phyloP scores from a whole-genome alignment of 1,140 invertebrate species.

The Drosophila paulistorum region DNA sequence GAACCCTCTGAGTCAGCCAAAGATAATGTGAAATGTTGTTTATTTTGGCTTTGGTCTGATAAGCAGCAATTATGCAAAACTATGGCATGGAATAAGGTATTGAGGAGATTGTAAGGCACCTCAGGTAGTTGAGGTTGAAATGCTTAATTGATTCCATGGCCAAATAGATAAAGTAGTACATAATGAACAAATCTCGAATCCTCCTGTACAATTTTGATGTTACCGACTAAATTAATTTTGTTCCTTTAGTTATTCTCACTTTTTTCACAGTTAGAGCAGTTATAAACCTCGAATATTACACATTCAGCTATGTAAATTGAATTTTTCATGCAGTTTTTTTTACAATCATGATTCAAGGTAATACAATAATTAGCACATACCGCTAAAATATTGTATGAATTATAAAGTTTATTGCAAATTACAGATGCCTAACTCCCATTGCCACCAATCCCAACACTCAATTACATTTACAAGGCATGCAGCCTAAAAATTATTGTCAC shows the following conservation, averaged over 20 bases:
- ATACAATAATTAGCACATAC: slow-evolving; percentile 9
- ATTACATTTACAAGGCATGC: background rate
- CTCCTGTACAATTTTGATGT: too few relatives aligned
- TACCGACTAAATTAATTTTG: too few relatives aligned
- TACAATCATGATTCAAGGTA: background rate
- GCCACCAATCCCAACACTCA: background rate
- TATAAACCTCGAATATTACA: too few relatives aligned
- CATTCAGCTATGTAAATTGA: background rate
- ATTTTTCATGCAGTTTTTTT: background rate
- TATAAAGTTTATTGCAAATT: slow-evolving; percentile 22
- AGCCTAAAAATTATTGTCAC: slow-evolving; percentile 29
- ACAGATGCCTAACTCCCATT: slow-evolving; percentile 13
- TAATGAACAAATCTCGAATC: too few relatives aligned
- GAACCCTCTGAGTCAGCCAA: slow-evolving; percentile 52
- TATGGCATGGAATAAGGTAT: background rate
- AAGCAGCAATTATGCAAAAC: slow-evolving; percentile 70
- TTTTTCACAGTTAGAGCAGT: too few relatives aligned
- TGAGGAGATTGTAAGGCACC: too few relatives aligned
- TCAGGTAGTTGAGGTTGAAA: too few relatives aligned
- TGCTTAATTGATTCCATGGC: too few relatives aligned
- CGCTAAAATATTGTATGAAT: slow-evolving; percentile 10
- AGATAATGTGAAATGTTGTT: slow-evolving; percentile 42
- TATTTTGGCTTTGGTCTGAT: slow-evolving; percentile 40
- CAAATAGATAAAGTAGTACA: too few relatives aligned
- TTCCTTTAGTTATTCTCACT: too few relatives aligned